Evolutionary conservation across 2,888 invertebrate species (phyloP).

Genomic region (Lasioglossum vierecki): DNA sequence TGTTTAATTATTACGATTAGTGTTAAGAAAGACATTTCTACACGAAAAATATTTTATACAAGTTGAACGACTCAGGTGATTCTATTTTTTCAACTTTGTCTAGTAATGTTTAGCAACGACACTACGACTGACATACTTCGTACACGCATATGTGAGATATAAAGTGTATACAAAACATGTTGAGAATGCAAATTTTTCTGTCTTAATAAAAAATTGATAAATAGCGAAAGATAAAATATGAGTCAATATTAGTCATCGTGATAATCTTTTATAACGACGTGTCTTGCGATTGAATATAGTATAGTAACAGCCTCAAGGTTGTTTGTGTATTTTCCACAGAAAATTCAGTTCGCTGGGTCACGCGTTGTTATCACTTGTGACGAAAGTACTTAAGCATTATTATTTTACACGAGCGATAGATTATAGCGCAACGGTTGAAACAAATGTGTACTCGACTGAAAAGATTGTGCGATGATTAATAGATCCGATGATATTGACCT

Average conservation of each 20-base stretch:
- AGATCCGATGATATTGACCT: neutral
- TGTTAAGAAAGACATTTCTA: neutral
- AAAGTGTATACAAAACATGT: neutral
- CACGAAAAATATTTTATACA: neutral
- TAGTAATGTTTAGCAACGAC: neutral
- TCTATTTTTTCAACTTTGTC: neutral
- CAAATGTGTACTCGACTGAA: neutral
- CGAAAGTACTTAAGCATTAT: neutral
- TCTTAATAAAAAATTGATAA: neutral
- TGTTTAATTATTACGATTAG: too few species aligned
- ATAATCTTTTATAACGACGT: neutral
- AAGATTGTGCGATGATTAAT: slow-evolving; percentile 8
- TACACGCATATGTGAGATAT: neutral
- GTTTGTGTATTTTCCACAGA: slow-evolving; percentile 9
- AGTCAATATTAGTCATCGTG: neutral
- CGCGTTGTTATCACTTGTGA: neutral
- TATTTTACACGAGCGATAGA: neutral
- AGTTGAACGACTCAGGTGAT: neutral
- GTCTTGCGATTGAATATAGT: neutral
- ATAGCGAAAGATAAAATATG: neutral
- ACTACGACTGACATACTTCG: neutral
- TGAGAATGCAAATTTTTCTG: neutral
- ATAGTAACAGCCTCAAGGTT: neutral
- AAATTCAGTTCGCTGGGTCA: neutral
- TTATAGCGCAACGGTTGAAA: neutral